Evolutionary conservation across 2,113 vertebrate species (phyloP).

Genomic region (Dinomys branickii): DNA sequence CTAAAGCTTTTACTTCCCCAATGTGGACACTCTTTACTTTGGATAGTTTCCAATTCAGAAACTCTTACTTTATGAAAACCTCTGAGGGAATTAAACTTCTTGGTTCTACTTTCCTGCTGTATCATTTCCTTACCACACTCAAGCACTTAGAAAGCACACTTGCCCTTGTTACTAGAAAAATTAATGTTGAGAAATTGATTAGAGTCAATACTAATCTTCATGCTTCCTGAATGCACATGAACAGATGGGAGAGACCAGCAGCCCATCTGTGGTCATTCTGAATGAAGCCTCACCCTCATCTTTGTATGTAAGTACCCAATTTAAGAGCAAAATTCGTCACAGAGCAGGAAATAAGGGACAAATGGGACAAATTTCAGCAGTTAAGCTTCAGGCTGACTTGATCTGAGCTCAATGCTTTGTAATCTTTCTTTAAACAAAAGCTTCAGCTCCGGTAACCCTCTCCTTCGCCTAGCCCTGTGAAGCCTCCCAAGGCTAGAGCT

Average conservation of each 20-base stretch:
- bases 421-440: constrained; percentile 89
- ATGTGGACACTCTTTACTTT: background rate
- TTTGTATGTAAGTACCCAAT: background rate
- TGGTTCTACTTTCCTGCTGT: background rate
- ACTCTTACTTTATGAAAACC: constrained; percentile 16
- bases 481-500: constrained; percentile 81
- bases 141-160: constrained; percentile 31
- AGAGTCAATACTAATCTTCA: constrained; percentile 40
- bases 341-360: constrained; percentile 74
- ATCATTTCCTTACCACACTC: constrained; percentile 33
- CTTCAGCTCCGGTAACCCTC: constrained; percentile 86
- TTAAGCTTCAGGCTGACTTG: constrained; percentile 84
- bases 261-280: constrained; percentile 10
- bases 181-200: constrained; percentile 9
- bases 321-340: constrained; percentile 67
- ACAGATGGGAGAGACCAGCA: background rate
- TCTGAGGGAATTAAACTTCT: background rate
- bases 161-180: constrained; percentile 52
- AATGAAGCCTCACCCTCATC: constrained; percentile 22
- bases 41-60: constrained; percentile 34
- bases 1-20: background rate
- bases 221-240: constrained; percentile 52
- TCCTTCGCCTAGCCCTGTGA: constrained; percentile 83
- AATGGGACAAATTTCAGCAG: constrained; percentile 75
- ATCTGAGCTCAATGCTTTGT: constrained; percentile 86